These are phyloP conservation scores for Stenopsyche tienmushanensis DNA, from an alignment of 1,140 invertebrate genomes.

Conservation along the genomic window DNA sequence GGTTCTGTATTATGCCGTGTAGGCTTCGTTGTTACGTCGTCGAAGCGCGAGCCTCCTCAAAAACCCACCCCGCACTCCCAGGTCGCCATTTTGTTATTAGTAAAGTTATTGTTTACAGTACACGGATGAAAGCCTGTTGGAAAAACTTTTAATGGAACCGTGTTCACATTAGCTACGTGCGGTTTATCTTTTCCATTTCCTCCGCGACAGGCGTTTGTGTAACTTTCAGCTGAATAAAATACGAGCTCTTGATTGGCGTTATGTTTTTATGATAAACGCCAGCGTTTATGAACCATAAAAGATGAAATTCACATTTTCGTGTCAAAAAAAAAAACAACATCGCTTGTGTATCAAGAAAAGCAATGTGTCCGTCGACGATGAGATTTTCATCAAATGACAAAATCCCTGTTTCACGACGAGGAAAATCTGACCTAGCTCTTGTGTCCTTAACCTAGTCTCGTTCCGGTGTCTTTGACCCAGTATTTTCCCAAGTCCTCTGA, in stretches of 20 bases:
- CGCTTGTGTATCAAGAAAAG: too few species aligned
- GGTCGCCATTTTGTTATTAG: slow-evolving; percentile 6
- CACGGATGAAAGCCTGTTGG: slow-evolving; percentile 12
- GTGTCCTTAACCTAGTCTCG: too few species aligned
- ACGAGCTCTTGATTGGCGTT: slow-evolving; percentile 1
- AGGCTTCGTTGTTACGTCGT: not conserved
- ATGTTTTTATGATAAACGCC: not conserved
- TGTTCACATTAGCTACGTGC: slow-evolving; percentile 33
- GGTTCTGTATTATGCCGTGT: not conserved
- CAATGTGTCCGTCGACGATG: too few species aligned
- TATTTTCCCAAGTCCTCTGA: too few species aligned
- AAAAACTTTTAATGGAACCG: slow-evolving; percentile 36
- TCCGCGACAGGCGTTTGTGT: slow-evolving; percentile 22
- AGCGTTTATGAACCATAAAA: too few species aligned
- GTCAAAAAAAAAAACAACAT: too few species aligned
- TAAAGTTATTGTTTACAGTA: slow-evolving; percentile 10
- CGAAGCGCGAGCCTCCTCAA: not conserved
- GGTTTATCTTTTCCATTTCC: slow-evolving; percentile 40
- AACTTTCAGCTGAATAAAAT: slow-evolving; percentile 15
- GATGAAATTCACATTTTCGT: too few species aligned
- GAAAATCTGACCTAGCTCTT: too few species aligned
- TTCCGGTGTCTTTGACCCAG: too few species aligned
- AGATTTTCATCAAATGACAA: too few species aligned
- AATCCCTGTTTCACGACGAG: too few species aligned
- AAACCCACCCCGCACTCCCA: not conserved